Evolutionary conservation across 2,113 vertebrate species (phyloP), one percentile per base, ranked within the genome.

Genomic region (Etia nguti): DNA sequence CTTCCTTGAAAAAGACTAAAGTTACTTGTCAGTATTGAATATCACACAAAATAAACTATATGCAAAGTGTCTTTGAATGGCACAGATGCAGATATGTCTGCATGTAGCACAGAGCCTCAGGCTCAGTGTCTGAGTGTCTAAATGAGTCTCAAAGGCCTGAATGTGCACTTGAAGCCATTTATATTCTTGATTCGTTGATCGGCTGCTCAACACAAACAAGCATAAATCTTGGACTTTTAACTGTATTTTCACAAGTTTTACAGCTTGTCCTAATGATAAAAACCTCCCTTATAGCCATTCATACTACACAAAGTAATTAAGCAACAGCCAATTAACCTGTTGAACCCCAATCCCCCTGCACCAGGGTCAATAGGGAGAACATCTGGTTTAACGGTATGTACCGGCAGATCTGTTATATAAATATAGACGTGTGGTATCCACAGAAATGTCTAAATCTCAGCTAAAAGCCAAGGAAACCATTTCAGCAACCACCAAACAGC

Each of bases 241-340:
- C 34, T 65, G 60, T n/a, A 38, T 65, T 65, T 65, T 38, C 0
- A 65, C 0, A 38, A 38, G 0, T 65, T 38, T 65, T 38, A 65
- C 6, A 65, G 20, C 36, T 65, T 65, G 60, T 12, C 60, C 31
- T n/a, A n/a, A n/a, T 36, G 18, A 36, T 7, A 1, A 34, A 65
- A 38, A 5, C 2, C 34, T 38, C 60, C 0, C 2, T 65, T 65
- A 65, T 38, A 6, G 34, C 4, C 34, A 38, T 65, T 65, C 34
- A 38, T 65, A 65, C 0, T 0, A 65, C 31, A 38, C 20, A 68
- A 68, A 68, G 20, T 38, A 68, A 38, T 65, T 68, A 2, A 68
- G 60, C 34, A 68, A 1, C 38, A 68, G 13, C 34, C 0, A 68
- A 38, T 22, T 68, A 38, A 68, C 20, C 60, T 68, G 34, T 38